phyloP scores from a whole-genome alignment of 2,888 invertebrate genomes.

The Noctuana brunneofusca region DNA sequence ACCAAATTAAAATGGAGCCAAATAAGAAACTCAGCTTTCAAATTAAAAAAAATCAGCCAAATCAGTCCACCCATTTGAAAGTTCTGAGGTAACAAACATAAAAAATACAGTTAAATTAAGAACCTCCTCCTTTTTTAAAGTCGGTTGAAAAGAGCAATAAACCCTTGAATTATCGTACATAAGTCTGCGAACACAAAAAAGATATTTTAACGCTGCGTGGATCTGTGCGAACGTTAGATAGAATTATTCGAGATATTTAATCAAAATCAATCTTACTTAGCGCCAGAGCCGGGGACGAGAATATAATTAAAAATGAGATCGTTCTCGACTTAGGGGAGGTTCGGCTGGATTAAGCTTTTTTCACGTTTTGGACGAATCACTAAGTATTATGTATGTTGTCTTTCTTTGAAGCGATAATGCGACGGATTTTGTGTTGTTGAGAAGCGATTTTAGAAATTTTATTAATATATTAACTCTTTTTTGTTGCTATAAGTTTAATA shows the following conservation, averaged over 20 bases:
- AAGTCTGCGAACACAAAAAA: background rate
- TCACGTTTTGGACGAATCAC: background rate
- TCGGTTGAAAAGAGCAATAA: too few relatives aligned
- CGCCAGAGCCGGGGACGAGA: conserved; percentile 14
- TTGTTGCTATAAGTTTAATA: background rate
- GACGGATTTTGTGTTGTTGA: background rate
- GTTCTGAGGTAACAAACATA: too few relatives aligned
- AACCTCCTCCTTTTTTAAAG: too few relatives aligned
- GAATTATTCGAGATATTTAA: conserved; percentile 12
- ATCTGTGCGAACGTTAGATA: background rate
- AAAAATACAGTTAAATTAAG: too few relatives aligned
- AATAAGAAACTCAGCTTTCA: too few relatives aligned
- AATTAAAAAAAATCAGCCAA: too few relatives aligned
- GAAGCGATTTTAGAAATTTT: too few relatives aligned
- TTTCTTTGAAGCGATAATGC: background rate
- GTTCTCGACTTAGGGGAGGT: conserved; percentile 10
- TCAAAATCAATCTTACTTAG: conserved; percentile 29
- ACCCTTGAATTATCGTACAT: background rate
- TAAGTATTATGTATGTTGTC: background rate
- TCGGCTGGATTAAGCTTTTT: background rate
- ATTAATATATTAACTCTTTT: too few relatives aligned
- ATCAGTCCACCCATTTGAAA: too few relatives aligned
- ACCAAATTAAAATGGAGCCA: too few relatives aligned
- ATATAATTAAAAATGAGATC: conserved; percentile 30
- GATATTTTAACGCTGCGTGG: background rate